These are phyloP conservation scores for Heliopora coerulea DNA, from an alignment of 92 coral and sea anemone species.

Conservation along the genomic window DNA sequence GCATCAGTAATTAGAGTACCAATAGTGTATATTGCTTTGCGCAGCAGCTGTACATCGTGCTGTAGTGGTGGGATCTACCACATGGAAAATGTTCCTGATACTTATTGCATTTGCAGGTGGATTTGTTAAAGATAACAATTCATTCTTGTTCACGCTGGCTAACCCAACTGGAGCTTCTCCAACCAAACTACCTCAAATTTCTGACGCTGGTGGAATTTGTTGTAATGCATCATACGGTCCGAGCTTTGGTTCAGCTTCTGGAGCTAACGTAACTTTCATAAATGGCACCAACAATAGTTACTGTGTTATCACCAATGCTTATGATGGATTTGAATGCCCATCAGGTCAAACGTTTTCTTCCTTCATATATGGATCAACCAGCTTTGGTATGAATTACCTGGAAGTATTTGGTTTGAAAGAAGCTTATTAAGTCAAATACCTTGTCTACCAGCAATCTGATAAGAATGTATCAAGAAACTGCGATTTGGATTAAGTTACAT, in stretches of 20 bases:
- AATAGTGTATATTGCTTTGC: no score
- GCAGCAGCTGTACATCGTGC: no score
- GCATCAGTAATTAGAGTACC: no score
- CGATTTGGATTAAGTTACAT: no score
- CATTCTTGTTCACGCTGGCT: constrained; percentile 67
- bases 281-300: background rate
- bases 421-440: background rate
- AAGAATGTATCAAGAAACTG: no score
- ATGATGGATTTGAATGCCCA: background rate
- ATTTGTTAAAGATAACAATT: constrained; percentile 2
- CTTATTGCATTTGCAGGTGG: constrained; percentile 6
- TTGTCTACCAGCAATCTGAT: no score
- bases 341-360: background rate
- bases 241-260: constrained; percentile 45
- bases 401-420: constrained; percentile 9
- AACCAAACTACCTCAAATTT: constrained; percentile 32
- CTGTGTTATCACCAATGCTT: background rate
- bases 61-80: no score
- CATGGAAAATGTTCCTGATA: no score
- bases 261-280: background rate
- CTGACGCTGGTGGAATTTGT: constrained; percentile 32
- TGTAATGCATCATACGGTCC: constrained; percentile 57
- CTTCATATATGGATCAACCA: background rate
- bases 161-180: constrained; percentile 50
- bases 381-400: background rate